Evolutionary conservation across 2,888 invertebrate genomes (phyloP).

Genomic region (Apotomis betuletana): DNA sequence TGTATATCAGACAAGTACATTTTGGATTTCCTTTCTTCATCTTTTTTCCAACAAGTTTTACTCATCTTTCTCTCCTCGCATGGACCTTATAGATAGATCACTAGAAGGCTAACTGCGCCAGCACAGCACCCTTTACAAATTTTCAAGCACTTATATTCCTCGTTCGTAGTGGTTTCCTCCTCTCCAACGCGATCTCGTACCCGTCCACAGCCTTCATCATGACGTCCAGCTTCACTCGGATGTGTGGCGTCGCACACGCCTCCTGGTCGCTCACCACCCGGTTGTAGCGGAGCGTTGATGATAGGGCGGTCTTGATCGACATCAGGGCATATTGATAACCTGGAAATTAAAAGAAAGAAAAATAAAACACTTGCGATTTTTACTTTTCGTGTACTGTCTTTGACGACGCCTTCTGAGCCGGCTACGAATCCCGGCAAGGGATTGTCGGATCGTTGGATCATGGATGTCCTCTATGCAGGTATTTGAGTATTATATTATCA

Average conservation of each 20-base stretch:
- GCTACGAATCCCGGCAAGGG: too few relatives aligned
- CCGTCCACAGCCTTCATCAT: slow-evolving; percentile 77
- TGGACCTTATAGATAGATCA: too few relatives aligned
- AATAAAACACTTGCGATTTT: not conserved
- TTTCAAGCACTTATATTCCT: not conserved
- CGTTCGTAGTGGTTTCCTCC: slow-evolving; percentile 46
- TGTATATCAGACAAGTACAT: too few relatives aligned
- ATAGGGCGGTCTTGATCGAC: slow-evolving; percentile 70
- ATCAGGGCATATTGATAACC: slow-evolving; percentile 76
- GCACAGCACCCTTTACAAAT: not conserved
- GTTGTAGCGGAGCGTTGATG: slow-evolving; percentile 60
- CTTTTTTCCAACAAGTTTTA: too few relatives aligned
- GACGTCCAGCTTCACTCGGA: slow-evolving; percentile 69
- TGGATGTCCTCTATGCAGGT: too few relatives aligned
- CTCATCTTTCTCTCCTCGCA: too few relatives aligned
- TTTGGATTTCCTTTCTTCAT: too few relatives aligned
- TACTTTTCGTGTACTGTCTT: too few relatives aligned
- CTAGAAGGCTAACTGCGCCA: too few relatives aligned
- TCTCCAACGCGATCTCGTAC: slow-evolving; percentile 62
- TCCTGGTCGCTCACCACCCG: slow-evolving; percentile 61
- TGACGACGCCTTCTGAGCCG: too few relatives aligned
- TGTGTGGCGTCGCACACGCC: slow-evolving; percentile 57
- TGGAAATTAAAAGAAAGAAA: slow-evolving; percentile 44
- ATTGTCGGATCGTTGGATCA: too few relatives aligned
- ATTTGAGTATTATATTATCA: too few relatives aligned